Evolutionary conservation across 1,140 invertebrate species (phyloP).

Genomic region (Octopus sinensis): DNA sequence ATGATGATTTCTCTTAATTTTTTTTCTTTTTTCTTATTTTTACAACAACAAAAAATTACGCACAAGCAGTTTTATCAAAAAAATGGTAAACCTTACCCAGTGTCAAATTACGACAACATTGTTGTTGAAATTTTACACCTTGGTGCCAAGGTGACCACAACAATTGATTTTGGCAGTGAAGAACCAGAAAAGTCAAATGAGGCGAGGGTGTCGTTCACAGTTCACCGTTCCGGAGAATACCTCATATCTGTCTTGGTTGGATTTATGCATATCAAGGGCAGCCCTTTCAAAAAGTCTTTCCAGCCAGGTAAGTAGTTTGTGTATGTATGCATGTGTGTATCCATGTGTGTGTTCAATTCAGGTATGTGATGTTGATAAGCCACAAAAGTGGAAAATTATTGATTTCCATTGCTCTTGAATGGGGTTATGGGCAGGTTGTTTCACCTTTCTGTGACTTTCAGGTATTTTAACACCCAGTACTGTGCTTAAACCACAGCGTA

Average conservation of each 20-base stretch:
- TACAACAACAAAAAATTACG: too few relatives aligned
- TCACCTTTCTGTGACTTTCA: too few relatives aligned
- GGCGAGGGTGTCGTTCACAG: conserved; percentile 85
- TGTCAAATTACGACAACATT: conserved; percentile 85
- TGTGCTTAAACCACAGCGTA: too few relatives aligned
- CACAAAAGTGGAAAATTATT: too few relatives aligned
- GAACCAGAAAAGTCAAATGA: conserved; percentile 62
- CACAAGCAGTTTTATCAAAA: conserved; percentile 77
- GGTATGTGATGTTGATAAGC: too few relatives aligned
- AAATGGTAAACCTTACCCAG: conserved; percentile 86
- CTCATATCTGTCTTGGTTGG: conserved; percentile 80
- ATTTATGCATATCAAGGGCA: conserved; percentile 67
- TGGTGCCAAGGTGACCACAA: conserved; percentile 75
- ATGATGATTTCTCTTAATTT: too few relatives aligned
- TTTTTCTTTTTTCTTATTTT: too few relatives aligned
- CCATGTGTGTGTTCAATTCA: too few relatives aligned
- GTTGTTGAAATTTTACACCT: conserved; percentile 81
- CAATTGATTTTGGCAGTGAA: conserved; percentile 78
- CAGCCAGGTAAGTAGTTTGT: conserved; percentile 63
- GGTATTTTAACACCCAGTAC: too few relatives aligned
- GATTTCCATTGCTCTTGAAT: too few relatives aligned
- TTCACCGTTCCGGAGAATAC: conserved; percentile 84
- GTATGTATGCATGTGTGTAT: too few relatives aligned
- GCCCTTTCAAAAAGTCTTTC: conserved; percentile 68
- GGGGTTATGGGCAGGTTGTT: too few relatives aligned